phyloP scores from a whole-genome alignment of 2,797 vertebrate genomes.

The Bothrops alternatus region DNA sequence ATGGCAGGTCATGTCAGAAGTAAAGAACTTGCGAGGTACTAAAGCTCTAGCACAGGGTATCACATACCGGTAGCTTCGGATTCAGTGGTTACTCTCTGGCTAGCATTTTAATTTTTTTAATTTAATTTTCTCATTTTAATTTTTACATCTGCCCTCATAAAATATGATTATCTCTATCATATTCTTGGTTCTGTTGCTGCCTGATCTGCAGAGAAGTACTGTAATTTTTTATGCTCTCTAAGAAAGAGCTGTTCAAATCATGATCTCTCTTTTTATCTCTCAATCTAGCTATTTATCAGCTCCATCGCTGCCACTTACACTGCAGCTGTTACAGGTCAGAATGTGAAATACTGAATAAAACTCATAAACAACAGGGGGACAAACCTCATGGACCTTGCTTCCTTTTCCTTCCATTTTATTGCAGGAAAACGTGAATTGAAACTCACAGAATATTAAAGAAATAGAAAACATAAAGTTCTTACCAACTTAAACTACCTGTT shows the following conservation, averaged over 20 bases:
- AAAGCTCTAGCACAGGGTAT: slow-evolving; percentile 30
- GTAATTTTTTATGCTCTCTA: slow-evolving; percentile 20
- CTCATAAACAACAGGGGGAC: neutral
- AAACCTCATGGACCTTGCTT: neutral
- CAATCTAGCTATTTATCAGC: neutral
- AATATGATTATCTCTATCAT: slow-evolving; percentile 16
- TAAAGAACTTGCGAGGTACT: slow-evolving; percentile 46
- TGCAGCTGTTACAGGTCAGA: neutral
- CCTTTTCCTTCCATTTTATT: slow-evolving; percentile 17
- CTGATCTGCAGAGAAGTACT: neutral
- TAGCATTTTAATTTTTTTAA: neutral
- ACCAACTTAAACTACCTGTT: neutral
- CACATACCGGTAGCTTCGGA: slow-evolving; percentile 33
- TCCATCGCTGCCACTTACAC: neutral
- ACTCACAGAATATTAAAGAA: neutral
- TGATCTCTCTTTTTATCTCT: neutral
- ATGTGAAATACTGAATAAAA: neutral
- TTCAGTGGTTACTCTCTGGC: slow-evolving; percentile 31
- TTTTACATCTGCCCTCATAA: slow-evolving; percentile 41
- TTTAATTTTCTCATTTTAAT: neutral
- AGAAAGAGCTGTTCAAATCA: slow-evolving; percentile 2
- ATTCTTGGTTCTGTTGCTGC: slow-evolving; percentile 2
- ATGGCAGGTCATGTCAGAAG: slow-evolving; percentile 21
- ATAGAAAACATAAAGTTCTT: slow-evolving; percentile 18
- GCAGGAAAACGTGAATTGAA: slow-evolving; percentile 1